Evolutionary conservation across 2,888 invertebrate genomes (phyloP).

Genomic region (Exocentrus adspersus): DNA sequence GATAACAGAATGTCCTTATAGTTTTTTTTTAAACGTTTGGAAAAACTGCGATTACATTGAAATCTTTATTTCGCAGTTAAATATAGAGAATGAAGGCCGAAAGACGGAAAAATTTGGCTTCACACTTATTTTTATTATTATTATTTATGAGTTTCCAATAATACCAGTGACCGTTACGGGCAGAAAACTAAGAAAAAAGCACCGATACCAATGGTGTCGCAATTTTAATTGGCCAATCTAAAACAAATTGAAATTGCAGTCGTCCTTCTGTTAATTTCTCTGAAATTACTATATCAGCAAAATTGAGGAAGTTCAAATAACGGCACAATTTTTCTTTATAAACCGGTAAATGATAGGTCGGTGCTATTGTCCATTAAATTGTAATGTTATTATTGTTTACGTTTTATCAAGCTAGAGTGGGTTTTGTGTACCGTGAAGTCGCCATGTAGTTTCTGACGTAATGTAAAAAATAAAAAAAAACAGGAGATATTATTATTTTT

Average conservation of each 20-base stretch:
- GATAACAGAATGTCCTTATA: no score
- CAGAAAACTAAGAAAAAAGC: no score
- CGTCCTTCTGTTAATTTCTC: slow-evolving; percentile 7
- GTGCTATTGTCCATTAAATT: slow-evolving; percentile 9
- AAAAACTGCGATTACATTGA: no score
- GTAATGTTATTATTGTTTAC: slow-evolving; percentile 18
- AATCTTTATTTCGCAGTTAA: no score
- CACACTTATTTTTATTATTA: neutral
- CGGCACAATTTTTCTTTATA: slow-evolving; percentile 17
- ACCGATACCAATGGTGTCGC: neutral
- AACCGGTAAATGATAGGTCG: slow-evolving; percentile 14
- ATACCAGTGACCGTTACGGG: no score
- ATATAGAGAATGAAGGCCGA: no score
- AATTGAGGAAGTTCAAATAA: slow-evolving; percentile 27
- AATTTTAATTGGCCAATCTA: neutral
- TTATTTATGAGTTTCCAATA: no score
- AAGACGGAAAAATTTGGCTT: neutral
- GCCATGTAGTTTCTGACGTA: neutral
- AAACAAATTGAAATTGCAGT: slow-evolving; percentile 6
- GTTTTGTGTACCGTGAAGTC: slow-evolving; percentile 13
- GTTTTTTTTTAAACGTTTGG: no score
- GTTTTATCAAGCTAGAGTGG: slow-evolving; percentile 7
- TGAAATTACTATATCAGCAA: slow-evolving; percentile 9
- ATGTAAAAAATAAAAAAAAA: neutral
- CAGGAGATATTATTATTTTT: neutral